Evolutionary conservation across 2,888 invertebrate genomes (phyloP), one percentile per base, ranked within the genome.

Genomic region (Platycheirus albimanus): DNA sequence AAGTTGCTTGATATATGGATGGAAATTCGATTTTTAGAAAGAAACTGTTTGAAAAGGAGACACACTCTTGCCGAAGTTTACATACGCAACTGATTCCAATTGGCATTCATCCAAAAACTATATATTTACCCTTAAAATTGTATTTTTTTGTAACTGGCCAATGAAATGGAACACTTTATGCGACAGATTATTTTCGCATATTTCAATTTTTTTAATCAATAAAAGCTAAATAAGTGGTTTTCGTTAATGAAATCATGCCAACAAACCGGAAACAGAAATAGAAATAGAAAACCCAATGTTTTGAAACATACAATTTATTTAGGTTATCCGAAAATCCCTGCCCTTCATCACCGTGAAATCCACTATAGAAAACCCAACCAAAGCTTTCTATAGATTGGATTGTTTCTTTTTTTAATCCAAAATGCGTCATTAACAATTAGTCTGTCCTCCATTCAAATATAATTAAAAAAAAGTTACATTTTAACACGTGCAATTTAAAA

Each of bases 401-500:
- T 4, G 24, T 24, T 24, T 24, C n/a, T n/a, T n/a, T 24, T 24
- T 24, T 24, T 24, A 3, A 24, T 4, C 3, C 6, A 36, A 71
- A 78, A 78, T 71, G 78, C 78, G 66, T 72, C 67, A 79, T 36
- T 51, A 45, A 58, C 61, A 66, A 51, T 47, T 51, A 47, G 17
- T 76, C 17, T 45, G n/a, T 36, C 30, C n/a, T 38, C 15, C 36
- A 7, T 41, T 56, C 38, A 67, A 66, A 58, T 64, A 64, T 28
- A 43, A 64, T 41, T 36, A 33, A 20, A 71, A 41, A 36, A 41
- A 20, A 58, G 28, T 30, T 54, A 64, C 33, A 41, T 8, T 49
- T 33, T 19, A 71, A 47, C 81, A 81, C 77, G 81, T 81, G 81
- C 77, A 81, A 17, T 71, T 74, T 56, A 47, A 67, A 61, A 51